Percentiles rank a stretch among this genome's conserved stretches.
These are phyloP conservation scores for Anas georgica DNA, from an alignment of 2,797 vertebrate species.

Conservation along the genomic window DNA sequence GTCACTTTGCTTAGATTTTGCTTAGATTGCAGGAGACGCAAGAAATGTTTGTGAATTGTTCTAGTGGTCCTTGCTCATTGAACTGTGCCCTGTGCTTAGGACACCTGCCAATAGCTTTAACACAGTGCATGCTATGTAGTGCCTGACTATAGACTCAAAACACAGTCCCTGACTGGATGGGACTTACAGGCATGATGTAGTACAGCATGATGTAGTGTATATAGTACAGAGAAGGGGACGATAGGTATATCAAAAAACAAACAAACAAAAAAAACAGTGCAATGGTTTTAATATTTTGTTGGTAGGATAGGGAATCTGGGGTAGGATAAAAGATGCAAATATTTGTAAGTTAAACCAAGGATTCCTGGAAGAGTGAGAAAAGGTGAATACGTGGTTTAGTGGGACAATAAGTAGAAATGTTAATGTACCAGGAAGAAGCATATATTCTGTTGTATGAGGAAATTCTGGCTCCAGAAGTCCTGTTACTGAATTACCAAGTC, in stretches of 20 bases:
- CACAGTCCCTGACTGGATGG: background rate
- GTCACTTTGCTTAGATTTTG: background rate
- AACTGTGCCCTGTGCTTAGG: background rate
- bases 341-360: background rate
- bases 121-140: background rate
- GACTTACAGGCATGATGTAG: background rate
- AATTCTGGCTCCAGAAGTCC: background rate
- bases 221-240: background rate
- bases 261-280: too few relatives aligned
- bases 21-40: background rate
- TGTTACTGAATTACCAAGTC: background rate
- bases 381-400: background rate
- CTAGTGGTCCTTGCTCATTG: background rate
- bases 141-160: background rate
- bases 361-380: background rate
- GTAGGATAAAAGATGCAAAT: background rate
- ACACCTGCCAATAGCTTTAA: background rate
- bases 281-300: background rate
- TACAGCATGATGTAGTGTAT: too few relatives aligned
- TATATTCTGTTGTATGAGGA: background rate
- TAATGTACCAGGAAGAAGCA: background rate
- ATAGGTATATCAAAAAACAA: background rate
- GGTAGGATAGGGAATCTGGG: background rate
- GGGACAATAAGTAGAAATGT: background rate
- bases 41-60: background rate